Percentiles rank a stretch among this genome's conserved stretches.
Conservation (phyloP, 92 coral and sea anemone genomes). For the Siderastrea siderea region DNA sequence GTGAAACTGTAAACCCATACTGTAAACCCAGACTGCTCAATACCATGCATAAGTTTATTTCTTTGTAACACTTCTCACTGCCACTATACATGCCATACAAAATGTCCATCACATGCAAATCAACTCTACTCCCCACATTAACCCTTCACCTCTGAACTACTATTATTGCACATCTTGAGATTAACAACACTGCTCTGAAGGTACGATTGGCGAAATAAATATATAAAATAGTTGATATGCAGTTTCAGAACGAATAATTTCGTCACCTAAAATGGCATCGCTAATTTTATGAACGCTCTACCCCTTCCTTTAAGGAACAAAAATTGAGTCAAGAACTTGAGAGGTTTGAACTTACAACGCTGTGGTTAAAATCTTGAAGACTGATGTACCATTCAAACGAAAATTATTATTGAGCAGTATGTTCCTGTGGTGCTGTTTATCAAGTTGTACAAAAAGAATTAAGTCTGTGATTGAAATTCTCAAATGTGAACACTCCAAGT, state of each 20-base stretch:
- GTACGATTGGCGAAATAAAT: slow-evolving; percentile 25
- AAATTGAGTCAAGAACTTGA: not conserved
- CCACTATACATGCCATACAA: slow-evolving; percentile 9
- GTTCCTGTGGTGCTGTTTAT: no score
- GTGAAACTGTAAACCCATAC: no score
- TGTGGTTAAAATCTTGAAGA: not conserved
- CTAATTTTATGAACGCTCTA: not conserved
- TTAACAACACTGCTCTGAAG: not conserved
- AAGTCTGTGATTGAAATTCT: no score
- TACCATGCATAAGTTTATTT: slow-evolving; percentile 23
- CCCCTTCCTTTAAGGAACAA: not conserved
- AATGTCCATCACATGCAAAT: not conserved
- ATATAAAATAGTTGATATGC: slow-evolving; percentile 11
- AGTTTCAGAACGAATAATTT: not conserved
- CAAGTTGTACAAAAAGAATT: no score
- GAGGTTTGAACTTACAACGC: not conserved
- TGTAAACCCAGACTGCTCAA: not conserved
- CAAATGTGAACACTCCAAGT: no score
- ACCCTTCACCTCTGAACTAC: slow-evolving; percentile 15
- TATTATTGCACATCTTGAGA: no score
- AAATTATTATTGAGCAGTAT: no score
- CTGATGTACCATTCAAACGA: not conserved
- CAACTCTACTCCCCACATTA: not conserved
- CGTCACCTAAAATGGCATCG: not conserved
- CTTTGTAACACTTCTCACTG: not conserved